A percentile compares a stretch with the other conserved stretches of the same genome.
Evolutionary conservation across 2,888 invertebrate species (phyloP).

Genomic region (Heliconius erato): DNA sequence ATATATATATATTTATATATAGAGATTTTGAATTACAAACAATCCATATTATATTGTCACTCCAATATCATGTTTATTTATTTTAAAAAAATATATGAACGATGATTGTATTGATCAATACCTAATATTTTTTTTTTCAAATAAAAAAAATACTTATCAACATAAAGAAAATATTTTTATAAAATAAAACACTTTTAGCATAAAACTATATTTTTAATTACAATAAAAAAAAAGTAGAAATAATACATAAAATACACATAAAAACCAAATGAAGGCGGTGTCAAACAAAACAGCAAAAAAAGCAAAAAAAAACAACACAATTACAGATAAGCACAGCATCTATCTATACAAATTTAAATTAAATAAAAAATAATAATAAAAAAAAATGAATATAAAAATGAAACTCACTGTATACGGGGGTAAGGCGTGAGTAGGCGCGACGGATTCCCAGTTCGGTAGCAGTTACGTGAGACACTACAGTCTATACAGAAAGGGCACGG

Average conservation of each 20-base stretch:
- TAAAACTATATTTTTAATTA: constrained; percentile 2
- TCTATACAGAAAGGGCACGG: constrained; percentile 62
- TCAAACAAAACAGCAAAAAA: constrained; percentile 35
- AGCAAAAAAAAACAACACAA: constrained; percentile 38
- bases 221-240: not conserved
- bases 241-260: not conserved
- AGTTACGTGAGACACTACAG: constrained; percentile 59
- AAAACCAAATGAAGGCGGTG: constrained; percentile 3
- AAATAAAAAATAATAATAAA: not conserved
- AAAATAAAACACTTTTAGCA: constrained; percentile 11
- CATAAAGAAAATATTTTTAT: not conserved
- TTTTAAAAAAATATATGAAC: not conserved
- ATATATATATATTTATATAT: not conserved
- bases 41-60: not conserved
- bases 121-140: not conserved
- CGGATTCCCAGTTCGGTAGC: constrained; percentile 34
- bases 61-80: not conserved
- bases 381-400: constrained; percentile 46
- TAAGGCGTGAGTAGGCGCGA: constrained; percentile 51
- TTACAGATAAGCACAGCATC: constrained; percentile 7
- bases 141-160: not conserved
- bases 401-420: constrained; percentile 65
- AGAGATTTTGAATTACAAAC: too few relatives aligned
- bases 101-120: not conserved
- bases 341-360: constrained; percentile 26